Evolutionary conservation across 1,140 invertebrate genomes (phyloP).

Genomic region (Drosophila sechellia): DNA sequence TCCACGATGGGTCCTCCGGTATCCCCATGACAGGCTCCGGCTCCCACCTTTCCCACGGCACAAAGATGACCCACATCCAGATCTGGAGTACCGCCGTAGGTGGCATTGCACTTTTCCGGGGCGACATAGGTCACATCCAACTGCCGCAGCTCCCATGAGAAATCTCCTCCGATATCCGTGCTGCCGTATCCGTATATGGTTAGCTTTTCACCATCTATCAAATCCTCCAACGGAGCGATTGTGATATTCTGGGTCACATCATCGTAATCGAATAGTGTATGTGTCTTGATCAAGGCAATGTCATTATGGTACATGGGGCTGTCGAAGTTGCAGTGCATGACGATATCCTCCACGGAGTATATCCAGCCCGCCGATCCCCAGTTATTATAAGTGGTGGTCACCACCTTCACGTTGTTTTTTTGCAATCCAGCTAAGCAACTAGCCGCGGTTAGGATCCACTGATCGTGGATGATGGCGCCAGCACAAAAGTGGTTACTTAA

Average conservation of each 20-base stretch:
- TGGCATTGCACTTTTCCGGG: conserved; percentile 43
- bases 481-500: conserved; percentile 84
- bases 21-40: conserved; percentile 83
- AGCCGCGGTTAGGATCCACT: conserved; percentile 84
- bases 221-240: conserved; percentile 43
- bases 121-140: conserved; percentile 67
- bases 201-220: conserved; percentile 71
- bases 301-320: conserved; percentile 85
- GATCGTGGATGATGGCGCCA: conserved; percentile 80
- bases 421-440: conserved; percentile 79
- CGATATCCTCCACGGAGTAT: conserved; percentile 61
- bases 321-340: conserved; percentile 75
- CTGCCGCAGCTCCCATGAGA: conserved; percentile 52
- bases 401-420: conserved; percentile 47
- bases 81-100: conserved; percentile 32
- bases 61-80: conserved; percentile 85
- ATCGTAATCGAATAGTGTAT: conserved; percentile 78
- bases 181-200: conserved; percentile 86
- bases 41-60: conserved; percentile 86
- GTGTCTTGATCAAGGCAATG: conserved; percentile 85
- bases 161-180: conserved; percentile 12
- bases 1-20: conserved; percentile 71
- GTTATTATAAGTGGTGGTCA: conserved; percentile 72
- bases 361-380: conserved; percentile 58
- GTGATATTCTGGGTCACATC: conserved; percentile 85